Conservation (phyloP, 2,797 vertebrate genomes). For the Phoeniculus purpureus region DNA sequence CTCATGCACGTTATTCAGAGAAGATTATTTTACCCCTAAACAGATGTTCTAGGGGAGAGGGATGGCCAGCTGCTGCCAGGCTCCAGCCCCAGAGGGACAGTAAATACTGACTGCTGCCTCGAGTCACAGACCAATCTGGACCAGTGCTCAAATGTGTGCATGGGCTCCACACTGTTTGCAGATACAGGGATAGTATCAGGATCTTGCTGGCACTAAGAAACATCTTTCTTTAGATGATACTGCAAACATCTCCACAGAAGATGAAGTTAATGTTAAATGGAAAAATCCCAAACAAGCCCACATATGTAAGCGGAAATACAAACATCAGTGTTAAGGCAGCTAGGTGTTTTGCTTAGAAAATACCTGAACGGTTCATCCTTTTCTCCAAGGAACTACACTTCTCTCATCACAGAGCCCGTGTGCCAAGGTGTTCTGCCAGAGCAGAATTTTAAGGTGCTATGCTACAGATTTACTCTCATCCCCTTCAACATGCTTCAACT, state of each 20-base stretch:
- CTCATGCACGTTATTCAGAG: neutral
- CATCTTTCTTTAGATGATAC: neutral
- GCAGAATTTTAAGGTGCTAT: neutral
- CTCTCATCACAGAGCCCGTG: neutral
- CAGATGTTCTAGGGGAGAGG: neutral
- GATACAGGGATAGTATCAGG: no score
- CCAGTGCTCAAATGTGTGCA: neutral
- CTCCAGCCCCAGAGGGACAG: neutral
- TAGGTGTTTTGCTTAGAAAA: neutral
- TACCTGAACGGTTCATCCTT: neutral
- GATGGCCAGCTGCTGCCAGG: neutral
- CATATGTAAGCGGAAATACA: neutral
- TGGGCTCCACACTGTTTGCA: no score
- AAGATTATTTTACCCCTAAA: neutral
- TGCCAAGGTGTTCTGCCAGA: neutral
- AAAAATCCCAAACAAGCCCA: neutral
- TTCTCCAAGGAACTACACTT: neutral
- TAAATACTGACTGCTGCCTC: neutral
- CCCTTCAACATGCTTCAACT: neutral
- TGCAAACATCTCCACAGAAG: neutral
- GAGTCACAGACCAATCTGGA: accelerated
- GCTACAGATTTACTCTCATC: neutral
- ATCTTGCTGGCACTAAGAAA: no score
- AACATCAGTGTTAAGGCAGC: neutral
- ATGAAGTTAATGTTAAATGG: neutral